Conservation (phyloP, 37 sponge, comb jelly and placozoan species). For the Agelas oroides region DNA sequence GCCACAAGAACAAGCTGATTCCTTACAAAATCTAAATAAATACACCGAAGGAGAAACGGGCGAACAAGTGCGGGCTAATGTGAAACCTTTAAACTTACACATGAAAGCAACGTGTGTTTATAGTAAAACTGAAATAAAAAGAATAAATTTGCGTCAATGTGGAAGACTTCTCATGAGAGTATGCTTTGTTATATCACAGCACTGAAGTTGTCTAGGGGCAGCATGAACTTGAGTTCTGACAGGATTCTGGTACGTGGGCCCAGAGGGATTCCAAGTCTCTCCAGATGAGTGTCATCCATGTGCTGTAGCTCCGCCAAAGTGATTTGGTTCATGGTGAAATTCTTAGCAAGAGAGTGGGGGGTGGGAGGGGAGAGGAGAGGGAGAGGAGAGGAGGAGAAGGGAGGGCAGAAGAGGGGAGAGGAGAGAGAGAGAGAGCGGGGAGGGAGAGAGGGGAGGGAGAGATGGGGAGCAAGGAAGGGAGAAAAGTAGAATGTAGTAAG, state of each 20-base stretch:
- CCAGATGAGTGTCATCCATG: conserved; percentile 52
- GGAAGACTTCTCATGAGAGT: no score
- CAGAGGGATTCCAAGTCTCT: conserved; percentile 64
- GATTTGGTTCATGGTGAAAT: conserved; percentile 39
- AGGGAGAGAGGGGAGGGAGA: background rate
- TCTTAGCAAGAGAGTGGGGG: conserved; percentile 1
- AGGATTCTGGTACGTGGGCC: conserved; percentile 60
- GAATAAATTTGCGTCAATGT: no score
- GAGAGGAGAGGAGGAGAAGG: background rate
- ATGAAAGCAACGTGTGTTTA: no score
- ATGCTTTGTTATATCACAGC: background rate
- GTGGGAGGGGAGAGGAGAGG: background rate
- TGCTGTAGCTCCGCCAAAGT: conserved; percentile 45
- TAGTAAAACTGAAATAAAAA: no score
- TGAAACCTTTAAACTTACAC: no score
- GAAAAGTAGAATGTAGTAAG: no score
- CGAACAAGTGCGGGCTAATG: no score
- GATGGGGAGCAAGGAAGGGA: background rate
- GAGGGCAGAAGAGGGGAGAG: background rate
- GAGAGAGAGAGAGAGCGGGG: no score
- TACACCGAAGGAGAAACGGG: no score
- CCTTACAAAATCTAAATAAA: no score
- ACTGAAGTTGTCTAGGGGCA: background rate
- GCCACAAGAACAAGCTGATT: no score
- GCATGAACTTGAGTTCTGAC: conserved; percentile 29